Conservation (phyloP, 2,113 vertebrate genomes). For the Cryptomyrus ogoouensis region DNA sequence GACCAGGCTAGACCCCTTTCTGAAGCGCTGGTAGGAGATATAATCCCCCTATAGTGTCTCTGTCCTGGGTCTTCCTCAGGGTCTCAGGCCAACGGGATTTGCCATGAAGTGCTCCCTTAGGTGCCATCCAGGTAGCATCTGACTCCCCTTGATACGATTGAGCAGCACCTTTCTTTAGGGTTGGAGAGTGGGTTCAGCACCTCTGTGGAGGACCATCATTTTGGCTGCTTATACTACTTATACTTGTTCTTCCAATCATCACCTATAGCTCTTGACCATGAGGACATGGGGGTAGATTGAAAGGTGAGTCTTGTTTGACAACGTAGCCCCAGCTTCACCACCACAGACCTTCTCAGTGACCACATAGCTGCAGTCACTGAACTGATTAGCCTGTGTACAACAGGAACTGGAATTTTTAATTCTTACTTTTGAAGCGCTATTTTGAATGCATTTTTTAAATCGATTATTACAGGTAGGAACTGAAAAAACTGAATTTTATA, state of each 20-base stretch:
- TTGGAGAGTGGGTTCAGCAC: not conserved
- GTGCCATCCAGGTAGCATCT: not conserved
- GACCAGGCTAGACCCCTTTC: not conserved
- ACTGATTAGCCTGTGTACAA: not conserved
- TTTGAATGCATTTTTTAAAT: not conserved
- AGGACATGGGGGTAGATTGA: not conserved
- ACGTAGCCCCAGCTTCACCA: not conserved
- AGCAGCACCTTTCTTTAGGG: not conserved
- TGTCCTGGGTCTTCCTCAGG: not conserved
- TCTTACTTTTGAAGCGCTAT: not conserved
- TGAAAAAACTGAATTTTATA: not conserved
- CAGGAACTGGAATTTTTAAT: not conserved
- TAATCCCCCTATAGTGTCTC: not conserved
- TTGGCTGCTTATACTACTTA: not conserved
- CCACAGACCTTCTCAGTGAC: not conserved
- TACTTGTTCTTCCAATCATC: not conserved
- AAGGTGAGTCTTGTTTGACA: not conserved
- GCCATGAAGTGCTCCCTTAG: not conserved
- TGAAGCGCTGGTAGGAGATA: not conserved
- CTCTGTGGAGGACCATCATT: not conserved
- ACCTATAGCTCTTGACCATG: not conserved
- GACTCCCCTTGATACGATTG: not conserved
- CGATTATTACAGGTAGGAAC: not conserved
- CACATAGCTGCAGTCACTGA: not conserved
- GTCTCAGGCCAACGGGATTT: not conserved